phyloP scores from a whole-genome alignment of 2,797 vertebrate genomes.

The Sebastiscus tertius region DNA sequence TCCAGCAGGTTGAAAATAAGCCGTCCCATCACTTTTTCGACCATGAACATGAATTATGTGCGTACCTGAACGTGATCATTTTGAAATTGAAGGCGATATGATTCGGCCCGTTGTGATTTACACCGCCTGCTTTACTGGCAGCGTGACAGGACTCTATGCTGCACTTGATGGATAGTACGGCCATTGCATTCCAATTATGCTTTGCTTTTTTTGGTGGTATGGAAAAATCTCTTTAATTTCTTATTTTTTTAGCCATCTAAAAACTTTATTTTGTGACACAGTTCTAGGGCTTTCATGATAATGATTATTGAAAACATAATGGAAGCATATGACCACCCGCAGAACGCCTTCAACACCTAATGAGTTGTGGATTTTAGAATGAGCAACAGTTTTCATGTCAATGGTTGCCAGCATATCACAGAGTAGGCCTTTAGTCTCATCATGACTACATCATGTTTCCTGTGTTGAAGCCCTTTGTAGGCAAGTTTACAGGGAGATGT shows the following conservation, averaged over 20 bases:
- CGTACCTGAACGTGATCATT: constrained; percentile 13
- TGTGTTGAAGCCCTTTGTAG: too few species aligned
- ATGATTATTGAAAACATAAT: background rate
- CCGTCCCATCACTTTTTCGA: background rate
- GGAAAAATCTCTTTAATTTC: background rate
- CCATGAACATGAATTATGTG: constrained; percentile 13
- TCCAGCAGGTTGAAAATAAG: constrained; percentile 1
- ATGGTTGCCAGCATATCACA: background rate
- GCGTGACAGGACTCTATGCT: background rate
- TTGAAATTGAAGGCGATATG: background rate
- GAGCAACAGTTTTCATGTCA: background rate
- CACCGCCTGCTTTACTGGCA: background rate
- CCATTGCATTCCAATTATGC: background rate
- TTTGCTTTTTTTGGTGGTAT: background rate
- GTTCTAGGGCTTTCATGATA: background rate
- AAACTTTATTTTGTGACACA: background rate
- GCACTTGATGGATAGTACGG: background rate
- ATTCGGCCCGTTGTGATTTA: background rate
- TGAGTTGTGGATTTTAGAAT: background rate
- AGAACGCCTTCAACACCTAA: background rate
- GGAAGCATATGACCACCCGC: background rate
- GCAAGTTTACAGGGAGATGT: background rate
- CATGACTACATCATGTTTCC: background rate
- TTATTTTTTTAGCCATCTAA: background rate
- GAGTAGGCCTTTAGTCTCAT: background rate